Conservation (phyloP, 1,140 invertebrate genomes). For the Aphelinus atriplicis region DNA sequence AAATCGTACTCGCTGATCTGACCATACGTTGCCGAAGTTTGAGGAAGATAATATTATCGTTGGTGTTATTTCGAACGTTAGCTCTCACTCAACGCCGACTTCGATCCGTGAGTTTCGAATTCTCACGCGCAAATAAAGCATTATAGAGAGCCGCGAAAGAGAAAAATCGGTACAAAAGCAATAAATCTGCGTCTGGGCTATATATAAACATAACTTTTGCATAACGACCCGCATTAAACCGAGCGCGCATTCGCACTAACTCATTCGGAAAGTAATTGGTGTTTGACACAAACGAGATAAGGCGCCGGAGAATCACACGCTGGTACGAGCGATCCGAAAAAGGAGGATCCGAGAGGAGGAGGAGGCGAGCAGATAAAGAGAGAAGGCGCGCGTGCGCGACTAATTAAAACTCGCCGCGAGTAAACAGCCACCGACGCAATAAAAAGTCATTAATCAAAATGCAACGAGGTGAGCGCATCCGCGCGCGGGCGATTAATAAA, state of each 20-base stretch:
- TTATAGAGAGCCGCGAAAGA: too few species aligned
- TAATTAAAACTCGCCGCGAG: conserved; percentile 26
- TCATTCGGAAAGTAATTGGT: conserved; percentile 15
- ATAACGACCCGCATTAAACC: conserved; percentile 3
- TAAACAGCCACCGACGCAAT: conserved; percentile 6
- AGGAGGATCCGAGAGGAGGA: not conserved
- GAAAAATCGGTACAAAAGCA: too few species aligned
- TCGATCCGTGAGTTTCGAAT: too few species aligned
- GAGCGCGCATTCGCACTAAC: not conserved
- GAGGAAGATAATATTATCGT: too few species aligned
- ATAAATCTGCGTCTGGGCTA: too few species aligned
- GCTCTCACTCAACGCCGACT: too few species aligned
- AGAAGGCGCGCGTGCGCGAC: conserved; percentile 14
- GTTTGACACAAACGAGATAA: conserved; percentile 13
- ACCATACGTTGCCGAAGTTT: too few species aligned
- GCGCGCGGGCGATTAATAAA: not conserved
- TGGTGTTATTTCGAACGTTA: too few species aligned
- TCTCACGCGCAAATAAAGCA: too few species aligned
- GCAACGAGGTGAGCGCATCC: not conserved
- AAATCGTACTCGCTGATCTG: too few species aligned
- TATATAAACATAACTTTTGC: conserved; percentile 14
- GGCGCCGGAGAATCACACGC: not conserved
- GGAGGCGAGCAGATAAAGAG: not conserved
- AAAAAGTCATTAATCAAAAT: conserved; percentile 34
- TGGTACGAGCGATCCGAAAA: not conserved